Percentiles rank a stretch among this genome's conserved stretches.
Evolutionary conservation across 2,797 vertebrate genomes (phyloP).

Genomic region (Microctenopoma stevenorrisi): DNA sequence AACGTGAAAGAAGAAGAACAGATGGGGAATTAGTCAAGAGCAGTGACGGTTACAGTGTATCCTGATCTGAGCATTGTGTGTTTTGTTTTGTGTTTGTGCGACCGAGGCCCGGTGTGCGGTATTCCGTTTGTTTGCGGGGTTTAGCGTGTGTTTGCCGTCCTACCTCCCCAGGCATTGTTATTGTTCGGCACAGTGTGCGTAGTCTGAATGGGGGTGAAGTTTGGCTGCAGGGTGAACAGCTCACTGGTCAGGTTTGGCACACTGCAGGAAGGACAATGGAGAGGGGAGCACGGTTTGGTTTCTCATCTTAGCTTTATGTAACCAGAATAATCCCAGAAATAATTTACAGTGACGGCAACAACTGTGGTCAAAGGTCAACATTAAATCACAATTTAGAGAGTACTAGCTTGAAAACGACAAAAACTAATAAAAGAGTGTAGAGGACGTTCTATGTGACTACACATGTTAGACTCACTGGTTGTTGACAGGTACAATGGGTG

Average conservation of each 20-base stretch:
- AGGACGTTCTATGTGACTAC: background rate
- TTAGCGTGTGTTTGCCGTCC: constrained; percentile 36
- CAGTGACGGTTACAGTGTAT: constrained; percentile 35
- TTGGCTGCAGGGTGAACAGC: constrained; percentile 92
- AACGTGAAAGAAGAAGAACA: constrained; percentile 43
- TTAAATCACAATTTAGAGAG: background rate
- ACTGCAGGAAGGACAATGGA: constrained; percentile 67
- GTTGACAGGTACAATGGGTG: constrained; percentile 84
- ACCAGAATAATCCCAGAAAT: constrained; percentile 11
- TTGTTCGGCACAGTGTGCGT: constrained; percentile 87
- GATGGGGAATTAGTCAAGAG: constrained; percentile 48
- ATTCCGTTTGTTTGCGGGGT: constrained; percentile 17
- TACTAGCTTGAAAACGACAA: background rate
- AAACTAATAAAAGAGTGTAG: background rate
- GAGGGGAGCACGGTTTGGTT: constrained; percentile 13
- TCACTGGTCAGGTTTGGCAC: constrained; percentile 90
- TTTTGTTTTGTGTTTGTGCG: constrained; percentile 3
- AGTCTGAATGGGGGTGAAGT: constrained; percentile 88
- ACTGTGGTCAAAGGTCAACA: constrained; percentile 9
- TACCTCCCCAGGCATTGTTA: constrained; percentile 91
- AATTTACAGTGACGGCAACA: constrained; percentile 27
- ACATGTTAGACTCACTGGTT: constrained; percentile 84
- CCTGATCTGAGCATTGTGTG: constrained; percentile 20
- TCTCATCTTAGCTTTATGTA: constrained; percentile 24
- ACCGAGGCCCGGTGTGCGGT: constrained; percentile 9